phyloP scores from a whole-genome alignment of 2,797 vertebrate genomes.

The Tapera naevia region DNA sequence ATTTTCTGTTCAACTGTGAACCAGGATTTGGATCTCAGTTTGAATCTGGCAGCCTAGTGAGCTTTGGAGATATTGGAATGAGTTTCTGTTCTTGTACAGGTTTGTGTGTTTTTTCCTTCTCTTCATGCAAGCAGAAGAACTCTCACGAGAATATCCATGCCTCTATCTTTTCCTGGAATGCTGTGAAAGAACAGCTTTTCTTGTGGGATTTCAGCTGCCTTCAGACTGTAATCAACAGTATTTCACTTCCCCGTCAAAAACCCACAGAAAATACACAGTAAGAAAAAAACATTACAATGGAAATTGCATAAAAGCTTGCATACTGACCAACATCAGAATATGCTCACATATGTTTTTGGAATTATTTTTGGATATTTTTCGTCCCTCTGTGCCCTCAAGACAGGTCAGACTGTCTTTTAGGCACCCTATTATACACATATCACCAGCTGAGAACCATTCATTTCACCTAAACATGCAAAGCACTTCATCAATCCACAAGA shows the following conservation, averaged over 20 bases:
- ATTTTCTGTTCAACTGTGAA: neutral
- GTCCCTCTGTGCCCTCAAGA: neutral
- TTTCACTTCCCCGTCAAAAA: neutral
- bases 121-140: neutral
- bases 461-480: neutral
- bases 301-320: neutral
- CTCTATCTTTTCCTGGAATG: neutral
- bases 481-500: neutral
- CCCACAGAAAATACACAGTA: neutral
- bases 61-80: neutral
- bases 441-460: neutral
- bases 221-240: neutral
- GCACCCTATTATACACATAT: neutral
- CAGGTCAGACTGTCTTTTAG: neutral
- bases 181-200: neutral
- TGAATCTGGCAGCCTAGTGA: neutral
- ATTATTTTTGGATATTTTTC: neutral
- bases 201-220: neutral
- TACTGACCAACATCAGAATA: neutral
- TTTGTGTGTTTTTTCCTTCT: neutral
- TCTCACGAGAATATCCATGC: neutral
- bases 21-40: neutral
- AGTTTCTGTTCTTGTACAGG: neutral
- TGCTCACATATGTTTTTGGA: neutral
- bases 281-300: neutral